Evolutionary conservation across 1,140 invertebrate species (phyloP), one percentile per base, ranked within the genome.

Genomic region (Bursaphelenchus mucronatus): DNA sequence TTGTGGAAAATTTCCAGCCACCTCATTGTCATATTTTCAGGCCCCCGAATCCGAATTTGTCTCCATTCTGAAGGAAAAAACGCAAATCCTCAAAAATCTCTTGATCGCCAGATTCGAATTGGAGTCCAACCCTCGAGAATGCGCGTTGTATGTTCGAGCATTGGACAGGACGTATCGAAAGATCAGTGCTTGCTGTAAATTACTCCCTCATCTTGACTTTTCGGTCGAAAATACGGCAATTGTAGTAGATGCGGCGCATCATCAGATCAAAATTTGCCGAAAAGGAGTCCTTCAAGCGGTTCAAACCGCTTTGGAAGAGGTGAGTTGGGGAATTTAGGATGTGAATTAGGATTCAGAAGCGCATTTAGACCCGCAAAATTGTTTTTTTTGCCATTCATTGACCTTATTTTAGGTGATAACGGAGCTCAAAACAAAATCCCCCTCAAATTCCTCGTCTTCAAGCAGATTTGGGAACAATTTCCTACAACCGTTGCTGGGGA

Each of bases 131-230:
- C 53, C 44, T 15, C 39, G 57, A 9, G 70, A 74, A 19, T 74
- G 71, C 46, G 72, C 71, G 9, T 45, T 72, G n/a, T 72, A 72
- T 52, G 71, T 72, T 15, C 62, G 57, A 6, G 66, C 70, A 5
- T 49, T 72, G 19, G 70, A 72, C 41, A 43, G 64, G 39, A 64
- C 74, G 21, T 74, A 46, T 19, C 57, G 70, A 47, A 72, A 72
- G 64, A 69, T 72, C 6, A 55, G 56, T 39, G 70, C 74, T 7
- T 58, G 76, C 19, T 53, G 67, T n/a, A 47, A 58, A 17, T 39
- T 72, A n/a, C 43, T 66, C n/a, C 11, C 53, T 1, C 21, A 59
- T 17, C 53, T 63, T n/a, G 39, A 19, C 7, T 67, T 67, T 70
- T 10, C 53, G 30, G 53, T 55, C 49, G 52, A 69, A 54, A 57